Evolutionary conservation across 2,888 invertebrate species (phyloP).

Genomic region (Plemyria rubiginata): DNA sequence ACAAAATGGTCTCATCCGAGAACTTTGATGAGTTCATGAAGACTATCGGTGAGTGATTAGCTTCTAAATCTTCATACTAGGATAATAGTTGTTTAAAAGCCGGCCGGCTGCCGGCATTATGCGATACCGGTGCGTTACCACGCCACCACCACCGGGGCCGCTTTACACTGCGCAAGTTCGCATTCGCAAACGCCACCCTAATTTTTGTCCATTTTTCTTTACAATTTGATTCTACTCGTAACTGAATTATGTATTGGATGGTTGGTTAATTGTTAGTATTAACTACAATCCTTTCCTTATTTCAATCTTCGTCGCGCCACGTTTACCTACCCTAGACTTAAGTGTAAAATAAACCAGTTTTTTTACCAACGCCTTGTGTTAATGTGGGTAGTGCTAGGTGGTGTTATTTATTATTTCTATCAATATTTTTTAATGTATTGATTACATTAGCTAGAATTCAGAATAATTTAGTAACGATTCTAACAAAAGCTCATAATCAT

Average conservation of each 20-base stretch:
- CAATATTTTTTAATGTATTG: no score
- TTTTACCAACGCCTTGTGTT: background rate
- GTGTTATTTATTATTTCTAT: no score
- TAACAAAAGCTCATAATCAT: no score
- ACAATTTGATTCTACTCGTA: background rate
- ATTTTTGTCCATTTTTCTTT: slow-evolving; percentile 31
- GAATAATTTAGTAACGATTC: no score
- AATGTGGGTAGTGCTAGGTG: background rate
- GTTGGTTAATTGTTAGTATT: background rate
- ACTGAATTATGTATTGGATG: background rate
- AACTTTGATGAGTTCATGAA: slow-evolving; percentile 97
- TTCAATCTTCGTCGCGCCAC: background rate
- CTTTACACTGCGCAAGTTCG: slow-evolving; percentile 13
- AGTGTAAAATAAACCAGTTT: background rate
- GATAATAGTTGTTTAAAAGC: slow-evolving; percentile 47
- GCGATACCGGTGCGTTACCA: slow-evolving; percentile 18
- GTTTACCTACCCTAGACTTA: background rate
- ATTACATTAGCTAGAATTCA: no score
- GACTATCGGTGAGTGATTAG: slow-evolving; percentile 88
- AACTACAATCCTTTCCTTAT: background rate
- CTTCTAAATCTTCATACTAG: slow-evolving; percentile 39
- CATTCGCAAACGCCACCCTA: slow-evolving; percentile 23
- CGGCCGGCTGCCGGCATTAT: slow-evolving; percentile 74
- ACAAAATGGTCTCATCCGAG: slow-evolving; percentile 91
- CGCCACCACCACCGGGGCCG: slow-evolving; percentile 15